Evolutionary conservation across 2,888 invertebrate species (phyloP).

Genomic region (Tipula confusa): DNA sequence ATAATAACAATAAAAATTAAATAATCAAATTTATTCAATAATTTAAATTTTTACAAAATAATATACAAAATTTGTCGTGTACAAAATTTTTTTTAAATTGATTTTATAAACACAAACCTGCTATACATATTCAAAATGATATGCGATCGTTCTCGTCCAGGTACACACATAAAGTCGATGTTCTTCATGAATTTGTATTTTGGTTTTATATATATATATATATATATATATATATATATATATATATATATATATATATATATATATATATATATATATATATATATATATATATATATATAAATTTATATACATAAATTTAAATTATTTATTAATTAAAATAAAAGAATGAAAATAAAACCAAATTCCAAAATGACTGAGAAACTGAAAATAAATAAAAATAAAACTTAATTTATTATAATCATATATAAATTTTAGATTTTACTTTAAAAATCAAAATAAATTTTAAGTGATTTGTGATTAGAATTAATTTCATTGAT

Average conservation of each 20-base stretch:
- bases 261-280: no score
- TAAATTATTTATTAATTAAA: constrained; percentile 16
- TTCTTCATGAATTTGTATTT: background rate
- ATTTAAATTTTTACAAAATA: background rate
- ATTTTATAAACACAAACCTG: background rate
- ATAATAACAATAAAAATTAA: background rate
- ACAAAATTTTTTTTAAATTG: no score
- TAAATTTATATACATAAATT: no score
- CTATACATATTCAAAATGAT: background rate
- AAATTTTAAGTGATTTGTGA: background rate
- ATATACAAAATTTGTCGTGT: background rate
- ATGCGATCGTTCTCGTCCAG: background rate
- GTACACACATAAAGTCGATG: background rate
- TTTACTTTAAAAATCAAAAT: background rate
- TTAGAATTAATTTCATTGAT: constrained; percentile 16
- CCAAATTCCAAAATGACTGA: background rate
- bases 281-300: no score
- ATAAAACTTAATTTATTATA: background rate
- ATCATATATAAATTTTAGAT: background rate
- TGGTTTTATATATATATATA: background rate
- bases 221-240: no score
- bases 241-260: no score
- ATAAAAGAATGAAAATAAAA: background rate
- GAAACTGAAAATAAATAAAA: background rate
- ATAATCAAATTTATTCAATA: background rate